Evolutionary conservation across 2,888 invertebrate genomes (phyloP), one percentile per base, ranked within the genome.

Genomic region (Drosophila robusta): DNA sequence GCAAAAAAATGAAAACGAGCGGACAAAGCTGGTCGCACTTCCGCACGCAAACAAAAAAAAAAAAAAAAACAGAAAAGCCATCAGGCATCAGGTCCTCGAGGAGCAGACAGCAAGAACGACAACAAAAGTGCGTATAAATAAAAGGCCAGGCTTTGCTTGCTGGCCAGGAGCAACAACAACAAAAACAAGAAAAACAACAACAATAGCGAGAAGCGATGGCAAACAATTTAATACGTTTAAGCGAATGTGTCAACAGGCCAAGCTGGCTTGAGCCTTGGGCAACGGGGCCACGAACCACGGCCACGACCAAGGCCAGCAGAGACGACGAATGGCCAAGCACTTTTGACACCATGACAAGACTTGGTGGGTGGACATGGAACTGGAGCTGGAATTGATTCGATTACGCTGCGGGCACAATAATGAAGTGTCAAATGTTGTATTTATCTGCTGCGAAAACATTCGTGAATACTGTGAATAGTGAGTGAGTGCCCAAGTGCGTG

Each of bases 361-460:
- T 60, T 55, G 75, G 52, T 12, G 22, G 22, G 38, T 32, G 50
- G 16, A 22, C 45, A 16, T 32, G 41, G 51, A 45, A 71, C 45
- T 50, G 67, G 68, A 71, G 74, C 78, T 85, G 81, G 82, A 90
- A 90, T 87, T 88, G 83, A 90, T 90, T 90, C 84, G 83, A 89
- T 90, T 89, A 82, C 75, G 80, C 78, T 87, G 79, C 78, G 83
- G 85, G 86, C 82, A 77, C 83, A 85, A 86, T 89, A 91, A 90
- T 90, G 86, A 90, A 90, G 90, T 91, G 90, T 90, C 90, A 90
- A 90, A 86, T 82, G 82, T 79, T 81, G 90, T 90, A 87, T 90
- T 90, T 89, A 90, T 90, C 85, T 83, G 77, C 75, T 78, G 78
- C 75, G 77, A 72, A 79, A 87, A 81, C 87, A 85, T 84, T 84